phyloP scores from a whole-genome alignment of 2,797 vertebrate species.

The Allobates femoralis region DNA sequence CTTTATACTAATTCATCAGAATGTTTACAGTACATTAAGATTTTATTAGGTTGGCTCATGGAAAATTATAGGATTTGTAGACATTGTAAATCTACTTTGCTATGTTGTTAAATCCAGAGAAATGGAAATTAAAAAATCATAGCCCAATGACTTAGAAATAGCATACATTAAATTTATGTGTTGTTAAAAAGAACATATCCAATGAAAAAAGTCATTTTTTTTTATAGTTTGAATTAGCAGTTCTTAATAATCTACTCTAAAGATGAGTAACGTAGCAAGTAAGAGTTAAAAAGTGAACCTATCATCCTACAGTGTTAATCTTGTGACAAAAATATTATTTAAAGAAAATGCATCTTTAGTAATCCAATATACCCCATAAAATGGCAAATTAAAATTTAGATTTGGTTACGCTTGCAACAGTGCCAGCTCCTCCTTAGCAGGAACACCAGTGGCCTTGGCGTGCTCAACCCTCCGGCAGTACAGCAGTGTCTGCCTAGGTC shows the following conservation, averaged over 20 bases:
- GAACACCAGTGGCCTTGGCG: too few relatives aligned
- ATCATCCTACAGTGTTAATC: background rate
- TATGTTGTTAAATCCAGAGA: background rate
- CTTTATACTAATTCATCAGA: slow-evolving; percentile 5
- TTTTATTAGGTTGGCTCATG: background rate
- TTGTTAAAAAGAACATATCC: background rate
- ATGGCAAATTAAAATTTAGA: background rate
- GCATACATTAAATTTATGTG: background rate
- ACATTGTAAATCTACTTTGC: background rate
- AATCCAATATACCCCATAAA: background rate
- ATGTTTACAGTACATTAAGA: slow-evolving; percentile 21
- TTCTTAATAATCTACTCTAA: background rate
- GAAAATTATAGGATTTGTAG: background rate
- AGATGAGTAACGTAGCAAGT: background rate
- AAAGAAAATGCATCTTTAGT: background rate
- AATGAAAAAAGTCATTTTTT: background rate
- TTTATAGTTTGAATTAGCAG: background rate
- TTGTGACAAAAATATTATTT: background rate
- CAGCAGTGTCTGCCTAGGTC: too few relatives aligned
- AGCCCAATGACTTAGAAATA: background rate
- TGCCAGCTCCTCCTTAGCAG: too few relatives aligned
- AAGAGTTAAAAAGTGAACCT: background rate
- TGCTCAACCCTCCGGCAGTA: too few relatives aligned
- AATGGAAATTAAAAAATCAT: background rate
- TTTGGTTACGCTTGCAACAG: too few relatives aligned